A percentile compares a stretch with the other conserved stretches of the same genome.
These are phyloP conservation scores for Albula goreensis DNA, from an alignment of 2,113 vertebrate genomes.

Conservation along the genomic window DNA sequence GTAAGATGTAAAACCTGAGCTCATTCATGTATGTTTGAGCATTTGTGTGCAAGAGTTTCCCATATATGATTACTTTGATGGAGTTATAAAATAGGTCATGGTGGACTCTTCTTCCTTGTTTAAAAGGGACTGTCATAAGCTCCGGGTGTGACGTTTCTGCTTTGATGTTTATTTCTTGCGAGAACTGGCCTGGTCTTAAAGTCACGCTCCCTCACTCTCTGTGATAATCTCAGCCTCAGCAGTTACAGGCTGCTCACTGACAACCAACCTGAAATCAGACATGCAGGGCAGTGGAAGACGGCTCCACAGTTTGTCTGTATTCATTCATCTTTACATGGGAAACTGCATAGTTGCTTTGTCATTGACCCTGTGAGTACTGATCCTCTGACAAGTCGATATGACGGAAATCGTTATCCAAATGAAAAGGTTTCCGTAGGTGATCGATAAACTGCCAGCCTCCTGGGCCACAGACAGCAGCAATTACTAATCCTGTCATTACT, in stretches of 20 bases:
- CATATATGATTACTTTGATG: neutral
- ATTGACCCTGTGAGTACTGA: neutral
- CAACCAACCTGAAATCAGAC: neutral
- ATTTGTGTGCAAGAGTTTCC: neutral
- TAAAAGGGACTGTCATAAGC: neutral
- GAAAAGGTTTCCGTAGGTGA: slow-evolving; percentile 6
- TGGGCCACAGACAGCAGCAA: neutral
- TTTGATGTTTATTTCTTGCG: neutral
- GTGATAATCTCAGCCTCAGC: neutral
- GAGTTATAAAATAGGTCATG: neutral
- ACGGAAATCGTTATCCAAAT: neutral
- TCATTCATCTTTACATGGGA: neutral
- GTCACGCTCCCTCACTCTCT: neutral
- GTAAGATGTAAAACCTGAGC: neutral
- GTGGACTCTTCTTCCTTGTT: neutral
- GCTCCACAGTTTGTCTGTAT: neutral
- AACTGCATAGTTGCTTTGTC: neutral
- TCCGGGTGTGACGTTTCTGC: neutral
- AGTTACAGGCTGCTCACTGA: neutral
- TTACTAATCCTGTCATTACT: neutral
- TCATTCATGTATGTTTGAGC: neutral
- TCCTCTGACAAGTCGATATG: neutral
- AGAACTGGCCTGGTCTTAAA: neutral
- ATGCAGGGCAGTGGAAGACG: neutral
- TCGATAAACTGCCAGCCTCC: neutral